A percentile compares a stretch with the other conserved stretches of the same genome.
Evolutionary conservation across 1,140 invertebrate species (phyloP).

Genomic region (Listronotus oregonensis): DNA sequence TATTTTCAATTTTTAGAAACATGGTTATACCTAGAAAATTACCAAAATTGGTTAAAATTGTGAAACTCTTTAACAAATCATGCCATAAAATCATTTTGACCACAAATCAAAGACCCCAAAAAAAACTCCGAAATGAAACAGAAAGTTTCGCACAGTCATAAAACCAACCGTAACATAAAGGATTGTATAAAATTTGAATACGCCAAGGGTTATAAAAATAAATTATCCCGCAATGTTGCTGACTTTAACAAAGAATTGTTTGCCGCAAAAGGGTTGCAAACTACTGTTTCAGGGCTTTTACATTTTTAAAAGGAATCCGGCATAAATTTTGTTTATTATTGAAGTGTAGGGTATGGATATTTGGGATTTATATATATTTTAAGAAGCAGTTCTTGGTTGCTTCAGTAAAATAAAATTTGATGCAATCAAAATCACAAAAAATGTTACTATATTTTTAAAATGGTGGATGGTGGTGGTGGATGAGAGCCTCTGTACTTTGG

Average conservation of each 20-base stretch:
- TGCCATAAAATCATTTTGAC: conserved; percentile 6
- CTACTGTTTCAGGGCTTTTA: conserved; percentile 23
- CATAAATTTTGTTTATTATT: too few species aligned
- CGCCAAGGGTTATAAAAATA: conserved; percentile 33
- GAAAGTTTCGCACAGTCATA: conserved; percentile 27
- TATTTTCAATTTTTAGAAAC: too few species aligned
- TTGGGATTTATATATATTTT: too few species aligned
- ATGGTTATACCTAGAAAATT: background rate
- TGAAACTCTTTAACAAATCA: background rate
- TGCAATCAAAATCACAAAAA: too few species aligned
- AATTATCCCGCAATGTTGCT: conserved; percentile 13
- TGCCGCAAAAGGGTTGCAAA: conserved; percentile 36
- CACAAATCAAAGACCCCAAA: conserved; percentile 6
- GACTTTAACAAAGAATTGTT: conserved; percentile 22
- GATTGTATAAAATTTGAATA: conserved; percentile 21
- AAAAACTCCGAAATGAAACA: conserved; percentile 17
- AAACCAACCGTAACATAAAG: background rate
- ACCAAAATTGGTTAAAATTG: background rate
- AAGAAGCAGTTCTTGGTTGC: too few species aligned
- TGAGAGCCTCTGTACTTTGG: too few species aligned
- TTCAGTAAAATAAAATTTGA: too few species aligned
- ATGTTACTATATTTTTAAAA: too few species aligned
- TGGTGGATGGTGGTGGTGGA: too few species aligned
- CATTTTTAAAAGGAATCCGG: background rate
- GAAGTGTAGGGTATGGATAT: too few species aligned